Conservation (phyloP, 2,797 vertebrate species). For the Remorina albescens region DNA sequence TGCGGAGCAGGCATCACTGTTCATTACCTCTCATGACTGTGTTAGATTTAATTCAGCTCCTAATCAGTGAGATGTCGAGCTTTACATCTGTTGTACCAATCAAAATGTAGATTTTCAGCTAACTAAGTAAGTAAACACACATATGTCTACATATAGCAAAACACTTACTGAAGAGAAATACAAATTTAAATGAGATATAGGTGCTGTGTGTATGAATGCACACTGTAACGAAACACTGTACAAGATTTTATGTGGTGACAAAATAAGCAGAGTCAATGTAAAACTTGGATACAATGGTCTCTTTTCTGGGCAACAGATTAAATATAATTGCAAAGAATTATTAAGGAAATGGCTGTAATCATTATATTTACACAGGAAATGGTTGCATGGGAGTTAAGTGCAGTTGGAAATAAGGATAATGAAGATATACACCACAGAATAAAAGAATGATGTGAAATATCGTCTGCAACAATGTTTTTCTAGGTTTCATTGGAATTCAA, state of each 20-base stretch:
- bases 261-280: slow-evolving; percentile 51
- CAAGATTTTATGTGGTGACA: slow-evolving; percentile 18
- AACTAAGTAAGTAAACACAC: slow-evolving; percentile 52
- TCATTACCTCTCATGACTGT: slow-evolving; percentile 59
- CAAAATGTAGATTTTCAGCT: slow-evolving; percentile 56
- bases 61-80: slow-evolving; percentile 68
- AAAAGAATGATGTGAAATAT: slow-evolving; percentile 65
- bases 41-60: slow-evolving; percentile 60
- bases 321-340: slow-evolving; percentile 68
- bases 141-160: slow-evolving; percentile 41
- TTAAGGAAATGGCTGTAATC: slow-evolving; percentile 76
- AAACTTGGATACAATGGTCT: slow-evolving; percentile 61
- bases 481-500: slow-evolving; percentile 55
- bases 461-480: slow-evolving; percentile 56
- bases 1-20: slow-evolving; percentile 52
- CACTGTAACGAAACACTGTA: not conserved
- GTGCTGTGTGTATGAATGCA: not conserved
- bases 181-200: slow-evolving; percentile 33
- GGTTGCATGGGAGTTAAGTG: slow-evolving; percentile 54
- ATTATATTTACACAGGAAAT: slow-evolving; percentile 75
- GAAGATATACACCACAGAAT: slow-evolving; percentile 69
- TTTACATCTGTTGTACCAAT: slow-evolving; percentile 52
- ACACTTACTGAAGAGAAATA: slow-evolving; percentile 51
- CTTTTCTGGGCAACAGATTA: slow-evolving; percentile 62
- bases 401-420: slow-evolving; percentile 69